Conservation (phyloP, 2,113 vertebrate genomes). For the Menidia beryllina region DNA sequence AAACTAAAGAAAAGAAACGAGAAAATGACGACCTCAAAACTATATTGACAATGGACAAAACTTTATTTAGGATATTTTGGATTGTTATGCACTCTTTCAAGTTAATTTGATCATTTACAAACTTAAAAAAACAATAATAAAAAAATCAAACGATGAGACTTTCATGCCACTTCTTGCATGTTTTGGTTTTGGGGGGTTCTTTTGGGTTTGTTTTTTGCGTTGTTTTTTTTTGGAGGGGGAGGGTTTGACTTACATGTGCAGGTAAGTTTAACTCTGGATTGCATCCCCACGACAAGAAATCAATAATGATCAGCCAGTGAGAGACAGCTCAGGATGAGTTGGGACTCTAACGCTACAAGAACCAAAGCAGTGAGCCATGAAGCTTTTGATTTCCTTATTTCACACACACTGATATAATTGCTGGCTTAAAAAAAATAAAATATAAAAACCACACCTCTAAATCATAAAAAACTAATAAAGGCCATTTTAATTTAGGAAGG, state of each 20-base stretch:
- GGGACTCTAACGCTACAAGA: constrained; percentile 34
- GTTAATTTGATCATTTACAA: too few species aligned
- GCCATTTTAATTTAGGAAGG: background rate
- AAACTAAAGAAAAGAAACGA: background rate
- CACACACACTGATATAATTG: constrained; percentile 7
- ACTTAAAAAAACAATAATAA: too few species aligned
- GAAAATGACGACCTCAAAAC: background rate
- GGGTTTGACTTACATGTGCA: background rate
- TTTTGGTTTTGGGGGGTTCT: too few species aligned
- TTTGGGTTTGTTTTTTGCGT: too few species aligned
- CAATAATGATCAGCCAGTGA: constrained; percentile 22
- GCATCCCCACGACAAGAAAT: constrained; percentile 15
- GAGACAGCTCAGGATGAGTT: constrained; percentile 55
- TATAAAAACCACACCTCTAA: background rate
- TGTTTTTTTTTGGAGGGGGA: too few species aligned
- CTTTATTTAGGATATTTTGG: background rate
- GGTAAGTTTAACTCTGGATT: constrained; percentile 19
- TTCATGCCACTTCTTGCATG: too few species aligned
- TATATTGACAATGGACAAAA: background rate
- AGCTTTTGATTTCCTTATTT: constrained; percentile 26
- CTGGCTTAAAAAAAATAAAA: too few species aligned
- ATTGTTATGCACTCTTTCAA: too few species aligned
- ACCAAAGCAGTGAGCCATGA: constrained; percentile 41
- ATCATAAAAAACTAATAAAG: background rate
- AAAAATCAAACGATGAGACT: too few species aligned